phyloP scores from a whole-genome alignment of 2,113 vertebrate species.

The Calyptommatus sinebrachiatus region DNA sequence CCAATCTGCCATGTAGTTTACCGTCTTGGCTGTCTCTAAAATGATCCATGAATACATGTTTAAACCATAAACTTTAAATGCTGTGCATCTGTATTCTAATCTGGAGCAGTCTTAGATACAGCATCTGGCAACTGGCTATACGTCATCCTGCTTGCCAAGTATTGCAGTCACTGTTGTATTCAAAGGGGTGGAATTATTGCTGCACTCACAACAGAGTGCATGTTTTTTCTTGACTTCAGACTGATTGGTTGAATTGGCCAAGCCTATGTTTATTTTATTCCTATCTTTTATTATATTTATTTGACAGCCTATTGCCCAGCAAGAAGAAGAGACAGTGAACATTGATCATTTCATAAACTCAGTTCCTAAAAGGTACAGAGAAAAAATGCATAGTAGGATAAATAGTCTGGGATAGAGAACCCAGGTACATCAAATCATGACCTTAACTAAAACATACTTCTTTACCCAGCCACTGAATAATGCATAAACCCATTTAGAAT shows the following conservation, averaged over 20 bases:
- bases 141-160: slow-evolving; percentile 49
- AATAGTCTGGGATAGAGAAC: slow-evolving; percentile 22
- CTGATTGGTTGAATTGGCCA: slow-evolving; percentile 31
- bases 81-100: slow-evolving; percentile 54
- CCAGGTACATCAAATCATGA: slow-evolving; percentile 10
- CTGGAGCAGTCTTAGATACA: slow-evolving; percentile 45
- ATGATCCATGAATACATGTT: slow-evolving; percentile 47
- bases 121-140: slow-evolving; percentile 48
- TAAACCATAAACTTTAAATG: slow-evolving; percentile 53
- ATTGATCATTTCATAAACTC: slow-evolving; percentile 3
- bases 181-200: slow-evolving; percentile 26
- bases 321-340: slow-evolving; percentile 37
- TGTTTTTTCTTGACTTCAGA: slow-evolving; percentile 10
- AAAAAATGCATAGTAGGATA: not conserved
- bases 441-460: not conserved
- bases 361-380: not conserved
- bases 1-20: slow-evolving; percentile 45
- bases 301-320: slow-evolving; percentile 42
- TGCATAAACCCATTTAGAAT: not conserved
- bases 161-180: slow-evolving; percentile 23
- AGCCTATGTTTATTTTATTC: slow-evolving; percentile 42
- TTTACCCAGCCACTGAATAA: not conserved
- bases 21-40: slow-evolving; percentile 48
- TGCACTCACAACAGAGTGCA: slow-evolving; percentile 33
- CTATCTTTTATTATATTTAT: slow-evolving; percentile 52